phyloP scores from a whole-genome alignment of 1,140 invertebrate genomes.

The Drosophila auraria region DNA sequence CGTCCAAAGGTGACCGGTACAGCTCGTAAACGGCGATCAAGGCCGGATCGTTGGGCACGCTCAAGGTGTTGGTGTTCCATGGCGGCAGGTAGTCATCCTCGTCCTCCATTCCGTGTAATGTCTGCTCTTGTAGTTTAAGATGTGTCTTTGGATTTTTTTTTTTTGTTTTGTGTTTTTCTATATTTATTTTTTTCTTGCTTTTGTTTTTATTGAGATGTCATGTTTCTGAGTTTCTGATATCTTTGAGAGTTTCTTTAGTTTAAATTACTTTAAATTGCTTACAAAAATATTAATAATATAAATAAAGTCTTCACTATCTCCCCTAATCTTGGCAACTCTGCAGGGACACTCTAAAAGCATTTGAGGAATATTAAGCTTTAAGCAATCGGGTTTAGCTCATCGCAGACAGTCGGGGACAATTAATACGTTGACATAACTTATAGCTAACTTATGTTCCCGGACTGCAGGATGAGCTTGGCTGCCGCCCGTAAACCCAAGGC shows the following conservation, averaged over 20 bases:
- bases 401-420: neutral
- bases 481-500: constrained; percentile 51
- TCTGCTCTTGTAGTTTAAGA: neutral
- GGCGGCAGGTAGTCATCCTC: constrained; percentile 53
- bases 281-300: too few relatives aligned
- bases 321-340: constrained; percentile 10
- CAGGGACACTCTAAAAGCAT: constrained; percentile 22
- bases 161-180: constrained; percentile 1
- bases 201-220: neutral
- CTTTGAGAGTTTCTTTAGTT: too few relatives aligned
- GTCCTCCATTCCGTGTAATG: constrained; percentile 15
- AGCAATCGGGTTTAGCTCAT: constrained; percentile 2
- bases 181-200: neutral
- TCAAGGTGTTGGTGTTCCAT: constrained; percentile 40
- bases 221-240: neutral
- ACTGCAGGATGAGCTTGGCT: neutral
- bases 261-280: too few relatives aligned
- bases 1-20: constrained; percentile 43
- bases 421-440: neutral
- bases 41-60: constrained; percentile 62
- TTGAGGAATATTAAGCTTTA: neutral
- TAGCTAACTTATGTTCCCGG: neutral
- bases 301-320: too few relatives aligned
- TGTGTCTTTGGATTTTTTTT: neutral
- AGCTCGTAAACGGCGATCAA: constrained; percentile 51